Evolutionary conservation across 2,888 invertebrate species (phyloP).

Genomic region (Ormyrus thymus): DNA sequence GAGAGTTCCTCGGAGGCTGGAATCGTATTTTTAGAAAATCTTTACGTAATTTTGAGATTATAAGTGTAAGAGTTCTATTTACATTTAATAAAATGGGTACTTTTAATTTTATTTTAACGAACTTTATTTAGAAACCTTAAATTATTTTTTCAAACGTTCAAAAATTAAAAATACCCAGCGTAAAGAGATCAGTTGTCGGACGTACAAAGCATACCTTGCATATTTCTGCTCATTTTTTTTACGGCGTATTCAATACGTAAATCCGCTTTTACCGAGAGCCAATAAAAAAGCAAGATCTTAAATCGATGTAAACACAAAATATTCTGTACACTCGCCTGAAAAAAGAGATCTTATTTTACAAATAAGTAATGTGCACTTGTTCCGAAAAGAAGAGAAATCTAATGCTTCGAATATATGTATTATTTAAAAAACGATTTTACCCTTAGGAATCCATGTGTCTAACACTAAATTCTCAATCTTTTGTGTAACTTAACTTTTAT

Average conservation of each 20-base stretch:
- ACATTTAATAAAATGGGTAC: conserved; percentile 31
- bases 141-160: neutral
- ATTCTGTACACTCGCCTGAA: conserved; percentile 19
- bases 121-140: neutral
- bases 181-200: conserved; percentile 1
- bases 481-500: conserved; percentile 30
- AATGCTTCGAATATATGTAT: neutral
- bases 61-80: conserved; percentile 33
- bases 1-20: conserved; percentile 50
- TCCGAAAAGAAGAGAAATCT: conserved; percentile 38
- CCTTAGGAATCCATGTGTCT: conserved; percentile 36
- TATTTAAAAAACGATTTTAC: conserved; percentile 19
- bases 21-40: conserved; percentile 61
- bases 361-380: neutral
- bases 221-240: neutral
- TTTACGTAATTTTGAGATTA: conserved; percentile 53
- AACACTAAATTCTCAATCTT: conserved; percentile 32
- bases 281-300: conserved; percentile 22
- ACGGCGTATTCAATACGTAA: conserved; percentile 11
- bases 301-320: conserved; percentile 30
- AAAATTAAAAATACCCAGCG: conserved; percentile 13
- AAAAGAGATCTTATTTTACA: neutral
- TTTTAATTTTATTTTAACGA: conserved; percentile 24
- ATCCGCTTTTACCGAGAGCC: conserved; percentile 28
- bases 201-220: conserved; percentile 21